These are phyloP conservation scores for Exaiptasia diaphana DNA, from an alignment of 64 coral and sea anemone genomes.

Conservation along the genomic window DNA sequence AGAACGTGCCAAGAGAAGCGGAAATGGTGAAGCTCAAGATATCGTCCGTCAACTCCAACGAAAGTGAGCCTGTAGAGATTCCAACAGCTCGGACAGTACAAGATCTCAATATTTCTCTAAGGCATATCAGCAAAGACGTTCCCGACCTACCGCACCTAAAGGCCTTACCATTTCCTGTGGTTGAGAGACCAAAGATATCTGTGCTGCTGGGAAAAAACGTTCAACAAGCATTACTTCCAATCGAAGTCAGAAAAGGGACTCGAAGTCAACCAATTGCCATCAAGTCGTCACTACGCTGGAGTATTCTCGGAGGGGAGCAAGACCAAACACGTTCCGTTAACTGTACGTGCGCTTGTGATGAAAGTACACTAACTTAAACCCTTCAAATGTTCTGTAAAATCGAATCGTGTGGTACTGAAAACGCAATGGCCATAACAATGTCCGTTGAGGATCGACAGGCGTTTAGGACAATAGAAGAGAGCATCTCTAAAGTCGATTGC, in stretches of 20 bases:
- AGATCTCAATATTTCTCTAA: conserved; percentile 6
- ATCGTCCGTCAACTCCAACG: neutral
- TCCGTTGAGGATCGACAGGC: conserved; percentile 23
- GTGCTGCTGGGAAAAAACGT: conserved; percentile 36
- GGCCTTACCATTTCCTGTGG: conserved; percentile 14
- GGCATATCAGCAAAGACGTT: neutral
- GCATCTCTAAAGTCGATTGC: neutral
- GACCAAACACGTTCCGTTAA: neutral
- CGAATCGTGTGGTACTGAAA: neutral
- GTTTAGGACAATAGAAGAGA: neutral
- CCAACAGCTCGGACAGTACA: conserved; percentile 15
- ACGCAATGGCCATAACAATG: neutral
- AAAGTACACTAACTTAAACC: neutral
- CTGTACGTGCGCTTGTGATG: neutral
- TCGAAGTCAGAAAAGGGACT: conserved; percentile 26
- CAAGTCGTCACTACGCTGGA: conserved; percentile 40
- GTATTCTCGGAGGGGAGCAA: conserved; percentile 12
- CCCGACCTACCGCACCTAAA: neutral
- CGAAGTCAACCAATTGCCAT: conserved; percentile 28
- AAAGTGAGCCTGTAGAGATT: neutral
- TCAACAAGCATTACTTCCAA: conserved; percentile 23
- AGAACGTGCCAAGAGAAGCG: neutral
- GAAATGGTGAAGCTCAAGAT: conserved; percentile 9
- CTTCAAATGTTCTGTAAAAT: neutral
- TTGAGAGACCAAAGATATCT: conserved; percentile 24